Evolutionary conservation across 2,113 vertebrate genomes (phyloP).

Genomic region (Neotragus moschatus): DNA sequence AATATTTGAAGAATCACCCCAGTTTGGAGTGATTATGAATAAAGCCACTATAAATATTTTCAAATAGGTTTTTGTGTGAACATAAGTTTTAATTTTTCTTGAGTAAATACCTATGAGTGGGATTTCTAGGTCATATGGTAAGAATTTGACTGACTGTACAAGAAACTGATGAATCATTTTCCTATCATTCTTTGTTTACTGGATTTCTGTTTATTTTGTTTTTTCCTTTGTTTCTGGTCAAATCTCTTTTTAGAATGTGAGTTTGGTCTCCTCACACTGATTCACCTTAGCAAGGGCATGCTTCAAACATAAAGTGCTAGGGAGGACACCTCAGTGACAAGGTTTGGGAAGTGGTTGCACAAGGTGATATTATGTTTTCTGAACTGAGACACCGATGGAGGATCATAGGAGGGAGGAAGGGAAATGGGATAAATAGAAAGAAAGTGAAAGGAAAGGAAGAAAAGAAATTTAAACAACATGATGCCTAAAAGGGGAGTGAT

Average conservation of each 20-base stretch:
- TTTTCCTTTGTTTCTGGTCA: not conserved
- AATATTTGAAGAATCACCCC: not conserved
- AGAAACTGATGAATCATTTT: not conserved
- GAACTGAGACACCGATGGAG: not conserved
- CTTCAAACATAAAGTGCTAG: not conserved
- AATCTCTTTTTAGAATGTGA: not conserved
- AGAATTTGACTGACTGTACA: constrained; percentile 7
- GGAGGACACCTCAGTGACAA: not conserved
- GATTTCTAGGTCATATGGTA: not conserved
- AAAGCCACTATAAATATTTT: constrained; percentile 5
- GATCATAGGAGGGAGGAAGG: not conserved
- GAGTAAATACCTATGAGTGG: not conserved
- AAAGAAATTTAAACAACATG: not conserved
- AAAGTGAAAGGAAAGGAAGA: not conserved
- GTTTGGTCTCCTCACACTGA: not conserved
- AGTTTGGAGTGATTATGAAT: not conserved
- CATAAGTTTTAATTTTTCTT: not conserved
- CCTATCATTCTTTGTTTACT: not conserved
- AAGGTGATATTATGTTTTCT: not conserved
- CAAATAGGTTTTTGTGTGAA: not conserved
- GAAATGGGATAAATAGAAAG: not conserved
- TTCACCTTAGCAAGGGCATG: not conserved
- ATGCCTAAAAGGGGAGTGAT: not conserved
- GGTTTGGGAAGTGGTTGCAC: not conserved
- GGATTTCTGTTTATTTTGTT: constrained; percentile 11